phyloP scores from a whole-genome alignment of 2,888 invertebrate species.

The Drosophila melanosoma region DNA sequence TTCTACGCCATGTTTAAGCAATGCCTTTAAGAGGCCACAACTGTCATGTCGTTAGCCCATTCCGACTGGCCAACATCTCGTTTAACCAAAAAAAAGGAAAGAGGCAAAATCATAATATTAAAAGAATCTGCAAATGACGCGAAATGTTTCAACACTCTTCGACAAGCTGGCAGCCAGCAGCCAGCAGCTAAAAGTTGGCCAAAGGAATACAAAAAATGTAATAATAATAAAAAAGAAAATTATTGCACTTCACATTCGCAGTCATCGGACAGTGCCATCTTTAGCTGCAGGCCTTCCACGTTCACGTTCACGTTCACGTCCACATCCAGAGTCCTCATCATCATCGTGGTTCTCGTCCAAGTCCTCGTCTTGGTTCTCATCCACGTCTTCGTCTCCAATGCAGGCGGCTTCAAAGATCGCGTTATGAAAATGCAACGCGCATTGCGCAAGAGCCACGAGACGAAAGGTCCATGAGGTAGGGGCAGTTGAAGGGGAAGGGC shows the following conservation, averaged over 20 bases:
- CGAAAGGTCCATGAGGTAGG: conserved; percentile 15
- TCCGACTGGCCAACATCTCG: conserved; percentile 61
- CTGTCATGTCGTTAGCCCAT: conserved; percentile 67
- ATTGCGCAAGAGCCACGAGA: conserved; percentile 57
- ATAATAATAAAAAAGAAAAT: conserved; percentile 80
- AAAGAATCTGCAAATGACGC: conserved; percentile 82
- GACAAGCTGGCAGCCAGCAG: conserved; percentile 19
- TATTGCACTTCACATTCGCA: conserved; percentile 80
- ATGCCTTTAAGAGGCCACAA: conserved; percentile 59
- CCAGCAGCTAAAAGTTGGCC: conserved; percentile 11
- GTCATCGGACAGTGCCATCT: conserved; percentile 82
- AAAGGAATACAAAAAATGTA: conserved; percentile 64
- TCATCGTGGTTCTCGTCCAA: conserved; percentile 14
- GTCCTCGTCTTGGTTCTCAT: conserved; percentile 17
- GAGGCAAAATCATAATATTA: conserved; percentile 68
- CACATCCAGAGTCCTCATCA: conserved; percentile 17
- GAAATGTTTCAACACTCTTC: conserved; percentile 80
- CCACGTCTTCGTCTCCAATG: conserved; percentile 15
- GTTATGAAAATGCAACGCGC: conserved; percentile 74
- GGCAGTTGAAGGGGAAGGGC: not conserved
- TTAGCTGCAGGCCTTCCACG: conserved; percentile 63
- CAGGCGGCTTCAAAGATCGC: conserved; percentile 54
- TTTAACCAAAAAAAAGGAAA: conserved; percentile 49
- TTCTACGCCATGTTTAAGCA: conserved; percentile 47
- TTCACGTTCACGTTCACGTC: conserved; percentile 18